A percentile compares a stretch with the other conserved stretches of the same genome.
Conservation (phyloP, 2,113 vertebrate species). For the Spermophilus dauricus region DNA sequence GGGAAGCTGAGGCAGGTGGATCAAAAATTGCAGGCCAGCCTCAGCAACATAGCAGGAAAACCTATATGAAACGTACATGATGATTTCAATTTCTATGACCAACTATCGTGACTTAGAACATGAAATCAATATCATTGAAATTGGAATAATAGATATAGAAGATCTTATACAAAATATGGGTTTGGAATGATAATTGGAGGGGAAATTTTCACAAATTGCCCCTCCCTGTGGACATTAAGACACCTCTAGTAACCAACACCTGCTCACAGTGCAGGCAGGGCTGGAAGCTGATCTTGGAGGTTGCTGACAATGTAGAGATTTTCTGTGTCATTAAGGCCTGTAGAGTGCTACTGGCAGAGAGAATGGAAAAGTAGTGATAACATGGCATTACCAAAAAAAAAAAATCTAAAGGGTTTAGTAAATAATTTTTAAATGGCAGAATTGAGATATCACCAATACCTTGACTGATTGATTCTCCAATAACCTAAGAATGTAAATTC, state of each 20-base stretch:
- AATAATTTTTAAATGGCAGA: constrained; percentile 62
- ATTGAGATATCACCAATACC: not conserved
- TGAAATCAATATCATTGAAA: not conserved
- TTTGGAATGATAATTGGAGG: not conserved
- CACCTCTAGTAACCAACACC: not conserved
- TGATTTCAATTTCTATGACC: not conserved
- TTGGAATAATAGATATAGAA: not conserved
- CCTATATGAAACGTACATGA: not conserved
- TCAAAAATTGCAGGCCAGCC: too few species aligned
- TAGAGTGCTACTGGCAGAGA: not conserved
- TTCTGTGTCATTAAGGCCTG: not conserved
- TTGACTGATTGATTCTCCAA: constrained; percentile 35
- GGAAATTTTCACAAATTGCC: not conserved
- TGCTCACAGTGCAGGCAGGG: too few species aligned
- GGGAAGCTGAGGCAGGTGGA: too few species aligned
- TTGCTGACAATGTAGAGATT: not conserved
- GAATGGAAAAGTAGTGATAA: constrained; percentile 48
- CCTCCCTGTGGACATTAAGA: not conserved
- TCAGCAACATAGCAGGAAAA: too few species aligned
- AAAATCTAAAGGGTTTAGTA: constrained; percentile 64
- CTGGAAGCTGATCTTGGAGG: not conserved
- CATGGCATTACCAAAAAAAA: not conserved
- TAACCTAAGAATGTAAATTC: constrained; percentile 14
- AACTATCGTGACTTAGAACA: not conserved
- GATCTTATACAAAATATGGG: not conserved